Evolutionary conservation across 2,797 vertebrate genomes (phyloP), one percentile per base, ranked within the genome.

Genomic region (Cirrhinus mrigala): DNA sequence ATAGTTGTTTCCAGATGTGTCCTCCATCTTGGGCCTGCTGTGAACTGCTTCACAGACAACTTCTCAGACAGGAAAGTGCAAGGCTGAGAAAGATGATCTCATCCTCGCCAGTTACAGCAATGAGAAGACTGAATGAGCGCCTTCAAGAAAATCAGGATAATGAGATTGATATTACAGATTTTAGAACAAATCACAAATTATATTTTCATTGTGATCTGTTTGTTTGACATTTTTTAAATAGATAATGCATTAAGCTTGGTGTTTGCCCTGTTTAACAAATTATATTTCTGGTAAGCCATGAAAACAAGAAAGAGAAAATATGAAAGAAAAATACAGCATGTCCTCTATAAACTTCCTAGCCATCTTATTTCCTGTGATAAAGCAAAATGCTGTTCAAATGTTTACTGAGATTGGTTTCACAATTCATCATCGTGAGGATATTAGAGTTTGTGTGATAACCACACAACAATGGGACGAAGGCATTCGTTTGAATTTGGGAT

Each of bases 1-100:
- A 91, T 96, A 93, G 92, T 94, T 95, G 92, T 92, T 96, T 95
- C 94, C 95, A 95, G 94, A 96, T 95, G 94, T 91, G 90, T 92
- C 84, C 93, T 93, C 29, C 83, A 76, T 85, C 82, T 44, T 90
- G 78, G 92, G 90, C 88, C 91, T 83, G 88, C 85, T 85, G 60
- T 91, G 92, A 93, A 90, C 87, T 89, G 84, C 90, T 94, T 95
- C 94, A 64, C 83, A 84, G 73, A 87, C 22, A 50, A 73, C 18
- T 82, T 76, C 75, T 80, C 85, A 71, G 81, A 80, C 68, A 40
- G 52, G n/a, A 83, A 83, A 85, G 83, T 74, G 70, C 79, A 81
- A 52, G 44, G 81, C 70, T 71, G 40, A 83, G 48, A 76, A 76
- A 62, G 73, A 85, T 82, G 50, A 87, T 81, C 62, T 85, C 77